Evolutionary conservation across 2,113 vertebrate genomes (phyloP).

Genomic region (Sylvicapra grimmia): DNA sequence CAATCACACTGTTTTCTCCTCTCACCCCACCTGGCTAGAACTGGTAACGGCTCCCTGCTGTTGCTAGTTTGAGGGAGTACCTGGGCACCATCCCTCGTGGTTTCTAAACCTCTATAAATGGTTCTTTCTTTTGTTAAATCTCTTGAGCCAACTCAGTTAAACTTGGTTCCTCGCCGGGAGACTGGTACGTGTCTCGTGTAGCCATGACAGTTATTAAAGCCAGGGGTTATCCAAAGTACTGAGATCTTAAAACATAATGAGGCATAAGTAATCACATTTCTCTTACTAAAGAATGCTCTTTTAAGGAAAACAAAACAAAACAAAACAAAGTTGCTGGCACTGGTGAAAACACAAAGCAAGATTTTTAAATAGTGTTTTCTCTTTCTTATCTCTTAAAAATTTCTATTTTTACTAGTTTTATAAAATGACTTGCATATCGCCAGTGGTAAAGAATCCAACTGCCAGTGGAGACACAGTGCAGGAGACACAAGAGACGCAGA

Average conservation of each 20-base stretch:
- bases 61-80: background rate
- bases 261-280: background rate
- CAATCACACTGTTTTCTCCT: background rate
- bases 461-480: background rate
- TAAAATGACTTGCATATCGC: background rate
- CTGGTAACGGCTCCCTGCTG: background rate
- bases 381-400: background rate
- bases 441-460: background rate
- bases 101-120: background rate
- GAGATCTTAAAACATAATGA: background rate
- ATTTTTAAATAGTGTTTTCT: background rate
- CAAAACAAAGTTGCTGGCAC: background rate
- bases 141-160: background rate
- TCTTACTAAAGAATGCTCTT: background rate
- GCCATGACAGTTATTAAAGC: background rate
- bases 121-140: background rate
- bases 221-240: background rate
- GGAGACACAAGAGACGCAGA: background rate
- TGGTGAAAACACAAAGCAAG: background rate
- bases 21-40: background rate
- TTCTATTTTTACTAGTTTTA: background rate
- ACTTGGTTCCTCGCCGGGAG: background rate
- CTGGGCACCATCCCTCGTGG: background rate
- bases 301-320: background rate
- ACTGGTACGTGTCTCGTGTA: background rate